Base-by-base conservation (phyloP, 2,888 invertebrate genomes). In the Caenorhabditis sulstoni region DNA sequence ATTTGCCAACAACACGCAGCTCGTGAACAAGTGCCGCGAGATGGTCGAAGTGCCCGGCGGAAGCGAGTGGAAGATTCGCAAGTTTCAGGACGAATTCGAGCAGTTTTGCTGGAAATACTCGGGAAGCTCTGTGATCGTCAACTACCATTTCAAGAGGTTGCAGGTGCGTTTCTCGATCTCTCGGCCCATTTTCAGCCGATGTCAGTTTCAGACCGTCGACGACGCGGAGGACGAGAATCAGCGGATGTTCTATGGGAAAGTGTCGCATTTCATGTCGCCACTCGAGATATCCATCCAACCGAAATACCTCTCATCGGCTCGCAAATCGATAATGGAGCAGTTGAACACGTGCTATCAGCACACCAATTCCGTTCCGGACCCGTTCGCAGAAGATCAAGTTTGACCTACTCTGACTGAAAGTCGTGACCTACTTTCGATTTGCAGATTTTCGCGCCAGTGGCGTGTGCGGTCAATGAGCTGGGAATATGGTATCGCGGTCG, bases 241-340 rank as follows among this genome's bases (percentile, higher is more conserved):
- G 14, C 62, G 59, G 12, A 39, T 62, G 23, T 79, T 79, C 58
- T 79, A 79, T 29, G 79, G 35, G 0, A 79, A 79, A 68, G 79
- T 79, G 18, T 73, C 79, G 3, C 71, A 79, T 35, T 79, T 79
- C 49, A 73, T 79, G 67, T 79, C 79, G 1, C 79, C 79, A 0
- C 37, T 73, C 3, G 79, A 79, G 20, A 73, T 79, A 12, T 67
- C 73, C 4, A 49, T 79, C 44, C 79, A 79, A 64, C 79, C 79
- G 2, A 79, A 79, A 53, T 79, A 79, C 44, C 18, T 79, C 18
- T n/a, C 39, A 12, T 52, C 62, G 5, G 73, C 68, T 12, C 9
- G 73, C 50, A 73, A 73, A 53, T 52, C 58, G n/a, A 64, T 79
- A 14, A 67, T 58, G 47, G 23, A 44, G 9, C 67, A 79, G 39